Evolutionary conservation across 2,113 vertebrate genomes (phyloP).

Genomic region (Syngnathus typhle): DNA sequence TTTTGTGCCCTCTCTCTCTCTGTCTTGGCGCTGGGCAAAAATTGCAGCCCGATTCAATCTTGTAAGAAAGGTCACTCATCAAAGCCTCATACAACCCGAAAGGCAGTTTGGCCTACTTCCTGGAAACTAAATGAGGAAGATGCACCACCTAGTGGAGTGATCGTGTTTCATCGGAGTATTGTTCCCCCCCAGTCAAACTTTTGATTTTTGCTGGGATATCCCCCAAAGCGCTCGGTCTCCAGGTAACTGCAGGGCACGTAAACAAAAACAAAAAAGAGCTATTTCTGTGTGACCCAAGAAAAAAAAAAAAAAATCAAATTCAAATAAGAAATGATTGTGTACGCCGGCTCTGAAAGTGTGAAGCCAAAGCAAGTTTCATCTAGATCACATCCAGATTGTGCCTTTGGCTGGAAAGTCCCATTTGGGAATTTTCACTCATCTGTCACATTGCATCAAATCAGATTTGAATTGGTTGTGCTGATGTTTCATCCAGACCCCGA

Average conservation of each 20-base stretch:
- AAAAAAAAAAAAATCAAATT: neutral
- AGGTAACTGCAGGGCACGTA: no score
- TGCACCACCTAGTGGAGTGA: conserved; percentile 46
- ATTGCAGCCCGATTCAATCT: conserved; percentile 52
- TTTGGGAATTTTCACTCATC: neutral
- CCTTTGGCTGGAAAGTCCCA: neutral
- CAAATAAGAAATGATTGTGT: no score
- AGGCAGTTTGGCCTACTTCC: conserved; percentile 36
- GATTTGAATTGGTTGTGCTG: neutral
- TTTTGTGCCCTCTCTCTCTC: conserved; percentile 35
- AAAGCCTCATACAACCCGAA: conserved; percentile 1
- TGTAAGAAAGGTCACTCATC: no score
- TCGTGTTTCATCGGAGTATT: neutral
- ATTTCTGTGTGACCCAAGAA: neutral
- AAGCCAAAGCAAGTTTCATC: neutral
- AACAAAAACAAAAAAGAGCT: no score
- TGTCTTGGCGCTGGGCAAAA: conserved; percentile 42
- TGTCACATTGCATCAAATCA: neutral
- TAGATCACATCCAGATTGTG: neutral
- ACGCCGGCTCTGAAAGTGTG: neutral
- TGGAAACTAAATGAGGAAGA: conserved; percentile 20
- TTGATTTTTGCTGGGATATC: no score
- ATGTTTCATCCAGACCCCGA: neutral
- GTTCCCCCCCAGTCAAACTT: neutral
- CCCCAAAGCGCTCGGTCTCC: no score